Base-by-base conservation (phyloP, 2,888 invertebrate genomes). In the Dolichopus griseipennis region DNA sequence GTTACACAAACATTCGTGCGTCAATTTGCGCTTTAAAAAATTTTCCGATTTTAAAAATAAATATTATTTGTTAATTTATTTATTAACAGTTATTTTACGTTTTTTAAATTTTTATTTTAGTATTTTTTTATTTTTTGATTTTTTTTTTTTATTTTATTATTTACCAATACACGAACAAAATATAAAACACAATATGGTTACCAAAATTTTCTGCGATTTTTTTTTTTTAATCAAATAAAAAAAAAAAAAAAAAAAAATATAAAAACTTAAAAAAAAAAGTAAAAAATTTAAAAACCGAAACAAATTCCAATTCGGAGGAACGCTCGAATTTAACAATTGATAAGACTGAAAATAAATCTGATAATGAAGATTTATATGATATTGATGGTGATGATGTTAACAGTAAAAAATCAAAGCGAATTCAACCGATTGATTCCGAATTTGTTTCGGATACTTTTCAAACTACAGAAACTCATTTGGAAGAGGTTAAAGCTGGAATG, bases 381-480 rank as follows among this genome's bases (percentile, higher is more conserved):
- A 62, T 33, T n/a, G 61, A 66, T 37, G 37, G 18, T 61, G 37
- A n/a, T 22, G 43, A 68, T 64, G 27, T 12, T 3, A 66, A 61
- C n/a, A 43, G 65, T 68, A 69, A 33, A 69, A 70, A 69, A 66
- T 22, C 66, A 65, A 72, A 71, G 70, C 65, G 68, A 69, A 70
- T 72, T 71, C 69, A 71, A 62, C 34, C 71, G 69, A 77, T 78
- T 71, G 83, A 84, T 78, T 87, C 88, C 77, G 91, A 91, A 82
- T 91, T 91, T 84, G 87, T 90, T 75, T 90, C 90, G 76, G 91
- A 91, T 80, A 85, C 87, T 76, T 88, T 89, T 82, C 86, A 87
- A 81, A 85, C 86, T 72, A 85, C 85, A 75, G 84, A 84, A 74
- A 85, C 85, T 75, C 89, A 89, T 78, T 83, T 89, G 77, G 87